Evolutionary conservation across 2,888 invertebrate species (phyloP).

Genomic region (Lottia gigantea): DNA sequence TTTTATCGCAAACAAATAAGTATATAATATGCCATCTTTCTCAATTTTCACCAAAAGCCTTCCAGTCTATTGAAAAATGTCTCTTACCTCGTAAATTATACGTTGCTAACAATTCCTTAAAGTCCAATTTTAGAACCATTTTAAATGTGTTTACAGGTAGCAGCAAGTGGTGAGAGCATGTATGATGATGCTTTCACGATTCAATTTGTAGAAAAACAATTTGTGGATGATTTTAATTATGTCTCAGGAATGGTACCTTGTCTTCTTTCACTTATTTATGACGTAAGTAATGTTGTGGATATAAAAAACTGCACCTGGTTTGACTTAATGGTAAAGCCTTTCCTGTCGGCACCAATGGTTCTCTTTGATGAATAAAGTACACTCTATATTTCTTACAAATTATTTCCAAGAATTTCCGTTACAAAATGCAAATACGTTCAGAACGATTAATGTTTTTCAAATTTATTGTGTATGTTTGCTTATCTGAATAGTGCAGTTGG

Average conservation of each 20-base stretch:
- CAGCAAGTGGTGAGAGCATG: slow-evolving; percentile 60
- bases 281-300: slow-evolving; percentile 52
- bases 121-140: too few relatives aligned
- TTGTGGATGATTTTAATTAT: slow-evolving; percentile 63
- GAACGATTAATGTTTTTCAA: too few relatives aligned
- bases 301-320: not conserved
- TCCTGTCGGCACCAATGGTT: too few relatives aligned
- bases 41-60: too few relatives aligned
- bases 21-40: too few relatives aligned
- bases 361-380: not conserved
- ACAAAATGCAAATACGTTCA: too few relatives aligned
- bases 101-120: too few relatives aligned
- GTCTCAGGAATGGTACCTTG: slow-evolving; percentile 68
- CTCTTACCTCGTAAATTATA: too few relatives aligned
- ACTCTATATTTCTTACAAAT: not conserved
- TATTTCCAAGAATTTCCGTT: not conserved
- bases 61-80: too few relatives aligned
- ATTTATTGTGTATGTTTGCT: too few relatives aligned
- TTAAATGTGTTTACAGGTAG: slow-evolving; percentile 39
- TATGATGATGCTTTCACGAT: slow-evolving; percentile 68
- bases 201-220: slow-evolving; percentile 62
- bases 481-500: too few relatives aligned
- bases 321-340: too few relatives aligned
- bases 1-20: not conserved
- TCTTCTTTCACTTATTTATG: slow-evolving; percentile 64